Base-by-base conservation (phyloP, 2,113 vertebrate genomes). In the Procavia capensis region DNA sequence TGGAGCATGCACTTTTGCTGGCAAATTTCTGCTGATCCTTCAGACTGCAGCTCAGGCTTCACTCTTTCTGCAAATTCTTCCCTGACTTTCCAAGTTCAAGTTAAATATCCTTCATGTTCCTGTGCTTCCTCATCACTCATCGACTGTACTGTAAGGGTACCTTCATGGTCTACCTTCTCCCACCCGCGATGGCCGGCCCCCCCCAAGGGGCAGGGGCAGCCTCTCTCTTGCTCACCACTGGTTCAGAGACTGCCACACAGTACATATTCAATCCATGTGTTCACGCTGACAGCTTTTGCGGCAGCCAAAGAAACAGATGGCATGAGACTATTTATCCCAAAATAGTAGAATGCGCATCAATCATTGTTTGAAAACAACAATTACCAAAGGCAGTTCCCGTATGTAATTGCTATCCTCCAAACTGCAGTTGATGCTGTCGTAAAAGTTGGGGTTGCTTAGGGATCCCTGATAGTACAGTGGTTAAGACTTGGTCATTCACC, bases 91-190 rank as follows among this genome's bases (percentile, higher is more conserved):
- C 22, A 20, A 31, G 47, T 59, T 36, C 25, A 54, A 34, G 83
- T 27, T 68, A 43, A 72, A 10, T 27, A 29, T 81, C 24, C 68
- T 34, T 41, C 36, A 27, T 4, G 22, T 22, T 5, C 76, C 85
- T 17, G 41, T 27, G 34, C 22, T 24, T 31, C 34, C 20, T 22
- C 3, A 10, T 41, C 25, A 25, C 34, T 2, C 66, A 24, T 50
- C 2, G 8, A 14, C 9, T 10, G 45, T 16, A 16, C 0, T 1
- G 4, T 20, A 31, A 10, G 2, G 27, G 31, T 27, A 10, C 61
- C 54, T 36, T 61, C 41, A 9, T 5, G 5, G 17, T 27, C 87
- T 27, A 24, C 22, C 59, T 61, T 24, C 59, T 24, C 59, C 4
- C 34, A 68, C 10, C 29, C 39, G 4, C 22, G 39, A 76, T 0